These are phyloP conservation scores for Mechanitis mazaeus DNA, from an alignment of 2,888 invertebrate species.

Conservation along the genomic window DNA sequence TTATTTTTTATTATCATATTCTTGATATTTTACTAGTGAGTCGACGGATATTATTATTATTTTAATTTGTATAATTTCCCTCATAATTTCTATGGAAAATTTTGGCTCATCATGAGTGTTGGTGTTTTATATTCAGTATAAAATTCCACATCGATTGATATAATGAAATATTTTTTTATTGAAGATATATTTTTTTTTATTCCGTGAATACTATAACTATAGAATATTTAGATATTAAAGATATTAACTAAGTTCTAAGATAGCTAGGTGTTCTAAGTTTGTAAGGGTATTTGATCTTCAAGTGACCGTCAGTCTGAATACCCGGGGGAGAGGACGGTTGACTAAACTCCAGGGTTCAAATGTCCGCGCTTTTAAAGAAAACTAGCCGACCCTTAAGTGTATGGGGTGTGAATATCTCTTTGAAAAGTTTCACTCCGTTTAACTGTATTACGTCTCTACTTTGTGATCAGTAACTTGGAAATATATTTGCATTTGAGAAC, in stretches of 20 bases:
- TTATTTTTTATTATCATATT: constrained; percentile 22
- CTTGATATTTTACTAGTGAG: background rate
- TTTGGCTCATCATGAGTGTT: too few species aligned
- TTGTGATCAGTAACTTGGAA: constrained; percentile 18
- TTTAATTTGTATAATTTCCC: too few species aligned
- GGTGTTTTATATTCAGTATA: too few species aligned
- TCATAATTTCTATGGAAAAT: too few species aligned
- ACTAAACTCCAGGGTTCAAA: constrained; percentile 67
- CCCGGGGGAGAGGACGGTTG: constrained; percentile 64
- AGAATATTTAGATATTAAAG: background rate
- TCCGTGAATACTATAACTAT: too few species aligned
- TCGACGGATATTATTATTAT: too few species aligned
- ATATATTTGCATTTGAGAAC: background rate
- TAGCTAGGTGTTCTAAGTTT: background rate
- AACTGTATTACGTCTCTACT: constrained; percentile 29
- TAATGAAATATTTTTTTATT: background rate
- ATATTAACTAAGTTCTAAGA: too few species aligned
- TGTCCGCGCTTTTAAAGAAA: constrained; percentile 67
- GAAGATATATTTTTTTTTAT: background rate
- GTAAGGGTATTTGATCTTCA: constrained; percentile 37
- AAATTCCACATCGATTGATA: too few species aligned
- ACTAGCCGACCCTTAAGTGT: constrained; percentile 56
- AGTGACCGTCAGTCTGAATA: constrained; percentile 57
- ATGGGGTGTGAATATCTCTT: constrained; percentile 64
- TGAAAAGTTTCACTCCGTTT: constrained; percentile 40